These are phyloP conservation scores for Furcifer pardalis DNA, from an alignment of 2,797 vertebrate genomes.

Conservation along the genomic window DNA sequence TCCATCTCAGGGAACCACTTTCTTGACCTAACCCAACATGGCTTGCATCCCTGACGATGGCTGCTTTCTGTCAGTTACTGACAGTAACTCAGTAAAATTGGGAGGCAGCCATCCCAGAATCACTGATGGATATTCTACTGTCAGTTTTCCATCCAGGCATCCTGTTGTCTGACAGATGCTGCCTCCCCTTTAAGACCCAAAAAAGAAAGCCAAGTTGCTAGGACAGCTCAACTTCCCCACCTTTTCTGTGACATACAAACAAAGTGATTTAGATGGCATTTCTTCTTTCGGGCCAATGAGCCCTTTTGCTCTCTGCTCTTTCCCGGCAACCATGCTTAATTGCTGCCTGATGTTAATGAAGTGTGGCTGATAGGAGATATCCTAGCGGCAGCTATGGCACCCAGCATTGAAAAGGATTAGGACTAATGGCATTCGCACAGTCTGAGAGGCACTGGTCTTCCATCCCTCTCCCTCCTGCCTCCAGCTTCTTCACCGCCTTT, in stretches of 20 bases:
- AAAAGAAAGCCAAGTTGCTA: background rate
- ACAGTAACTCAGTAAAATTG: constrained; percentile 1
- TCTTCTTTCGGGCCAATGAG: constrained; percentile 28
- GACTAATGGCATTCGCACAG: constrained; percentile 30
- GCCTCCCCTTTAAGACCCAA: background rate
- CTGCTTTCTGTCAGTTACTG: background rate
- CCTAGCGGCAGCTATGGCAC: background rate
- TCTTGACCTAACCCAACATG: background rate
- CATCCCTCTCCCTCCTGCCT: constrained; percentile 17
- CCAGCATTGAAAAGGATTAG: constrained; percentile 28
- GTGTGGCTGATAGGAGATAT: constrained; percentile 57
- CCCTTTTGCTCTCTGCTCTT: constrained; percentile 34
- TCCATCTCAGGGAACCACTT: accelerated
- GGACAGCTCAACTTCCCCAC: background rate
- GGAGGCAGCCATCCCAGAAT: background rate
- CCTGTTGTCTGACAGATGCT: background rate
- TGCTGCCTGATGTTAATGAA: constrained; percentile 70
- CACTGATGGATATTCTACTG: accelerated
- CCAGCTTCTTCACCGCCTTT: constrained; percentile 39
- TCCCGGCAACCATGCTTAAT: constrained; percentile 55
- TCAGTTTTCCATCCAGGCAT: background rate
- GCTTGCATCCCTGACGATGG: background rate
- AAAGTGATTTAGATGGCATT: background rate
- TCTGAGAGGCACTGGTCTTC: constrained; percentile 32
- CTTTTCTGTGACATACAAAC: constrained; percentile 26